Conservation (phyloP, 2,113 vertebrate species). For the Gobiocypris rarus region DNA sequence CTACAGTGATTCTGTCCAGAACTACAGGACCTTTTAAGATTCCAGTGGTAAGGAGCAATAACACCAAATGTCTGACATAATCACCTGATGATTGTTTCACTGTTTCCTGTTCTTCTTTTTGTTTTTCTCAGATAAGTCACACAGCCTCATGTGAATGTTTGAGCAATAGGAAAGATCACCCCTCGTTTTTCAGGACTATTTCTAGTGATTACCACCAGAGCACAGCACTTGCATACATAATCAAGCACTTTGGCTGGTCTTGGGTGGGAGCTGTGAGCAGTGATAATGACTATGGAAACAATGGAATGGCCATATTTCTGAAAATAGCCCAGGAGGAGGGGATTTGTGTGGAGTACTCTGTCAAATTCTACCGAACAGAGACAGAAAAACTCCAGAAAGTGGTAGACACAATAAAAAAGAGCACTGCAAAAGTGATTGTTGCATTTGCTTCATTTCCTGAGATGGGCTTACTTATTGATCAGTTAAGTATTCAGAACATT, state of each 20-base stretch:
- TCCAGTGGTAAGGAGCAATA: constrained; percentile 69
- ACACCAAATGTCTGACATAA: background rate
- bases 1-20: constrained; percentile 63
- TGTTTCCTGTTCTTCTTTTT: background rate
- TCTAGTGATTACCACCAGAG: constrained; percentile 77
- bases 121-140: constrained; percentile 69
- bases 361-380: too few species aligned
- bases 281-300: too few species aligned
- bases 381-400: too few species aligned
- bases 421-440: too few species aligned
- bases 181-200: constrained; percentile 75
- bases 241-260: constrained; percentile 75
- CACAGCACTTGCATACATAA: constrained; percentile 67
- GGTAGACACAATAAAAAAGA: too few species aligned
- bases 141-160: constrained; percentile 62
- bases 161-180: constrained; percentile 64
- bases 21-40: too few species aligned
- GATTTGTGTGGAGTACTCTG: too few species aligned
- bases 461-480: constrained; percentile 71
- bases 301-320: too few species aligned
- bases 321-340: too few species aligned
- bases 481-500: constrained; percentile 49
- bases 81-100: background rate
- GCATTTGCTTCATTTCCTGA: constrained; percentile 64
- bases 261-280: too few species aligned